Evolutionary conservation across 2,888 invertebrate genomes (phyloP), one percentile per base, ranked within the genome.

Genomic region (Ophraella communa): DNA sequence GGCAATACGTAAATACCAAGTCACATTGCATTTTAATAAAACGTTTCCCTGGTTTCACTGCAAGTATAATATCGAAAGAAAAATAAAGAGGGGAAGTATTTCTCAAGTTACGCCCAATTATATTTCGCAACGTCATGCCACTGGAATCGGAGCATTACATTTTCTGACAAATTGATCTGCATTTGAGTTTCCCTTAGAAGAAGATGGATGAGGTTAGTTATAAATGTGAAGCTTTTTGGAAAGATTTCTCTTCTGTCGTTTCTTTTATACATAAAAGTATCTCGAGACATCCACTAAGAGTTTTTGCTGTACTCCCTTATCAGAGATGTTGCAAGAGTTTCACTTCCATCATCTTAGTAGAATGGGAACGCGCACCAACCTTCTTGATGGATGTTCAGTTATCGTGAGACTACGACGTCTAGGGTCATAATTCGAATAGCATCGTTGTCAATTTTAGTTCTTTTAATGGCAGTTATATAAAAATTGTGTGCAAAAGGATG

Each of bases 141-240:
- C 71, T 68, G 70, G 73, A 77, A 76, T 76, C 74, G 79, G 76
- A 78, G 80, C 80, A 81, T 82, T 81, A 82, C 81, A 83, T 83
- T 82, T 83, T 82, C 83, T 83, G 82, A 83, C 83, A 83, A 83
- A 83, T 83, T 83, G 83, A 82, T 83, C 83, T 82, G 83, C 83
- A 82, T 83, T 82, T 81, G 81, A 81, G 82, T 80, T 78, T 75
- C 78, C 80, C 79, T 76, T 71, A 61, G 80, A 83, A 78, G 81
- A 83, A 83, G 83, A 83, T 83, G 82, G 83, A 83, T 83, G 83
- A 83, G 83, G 83, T 82, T 83, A 83, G 83, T 83, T 83, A 83
- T 83, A 83, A 83, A 83, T 83, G 83, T 83, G 83, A 82, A 82
- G 83, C 83, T 83, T 83, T n/a, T 82, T 79, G 78, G 77, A 79